Percentiles rank a stretch among this genome's conserved stretches.
These are phyloP conservation scores for Halcyon malimbica DNA, from an alignment of 2,113 vertebrate species.

Conservation along the genomic window DNA sequence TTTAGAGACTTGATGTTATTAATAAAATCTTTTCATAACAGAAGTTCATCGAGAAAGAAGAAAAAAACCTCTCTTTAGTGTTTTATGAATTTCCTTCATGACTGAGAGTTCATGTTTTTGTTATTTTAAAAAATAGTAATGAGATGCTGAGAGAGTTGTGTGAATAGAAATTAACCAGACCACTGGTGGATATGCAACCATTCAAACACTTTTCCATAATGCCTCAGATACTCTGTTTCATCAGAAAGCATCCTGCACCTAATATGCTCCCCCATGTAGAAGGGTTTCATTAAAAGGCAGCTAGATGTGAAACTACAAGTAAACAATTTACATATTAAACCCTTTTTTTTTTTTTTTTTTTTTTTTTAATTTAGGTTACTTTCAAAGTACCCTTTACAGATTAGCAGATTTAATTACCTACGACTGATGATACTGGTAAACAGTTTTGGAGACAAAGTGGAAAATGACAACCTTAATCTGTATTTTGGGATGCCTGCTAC, in stretches of 20 bases:
- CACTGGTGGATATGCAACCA: not conserved
- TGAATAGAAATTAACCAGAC: not conserved
- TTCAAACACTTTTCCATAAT: not conserved
- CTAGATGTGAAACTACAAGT: not conserved
- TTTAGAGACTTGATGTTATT: not conserved
- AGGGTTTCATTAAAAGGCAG: not conserved
- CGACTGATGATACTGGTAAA: not conserved
- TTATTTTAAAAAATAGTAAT: not conserved
- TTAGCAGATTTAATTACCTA: constrained; percentile 32
- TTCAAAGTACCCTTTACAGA: not conserved
- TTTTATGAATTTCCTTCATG: not conserved
- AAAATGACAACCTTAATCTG: constrained; percentile 57
- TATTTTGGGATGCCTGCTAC: constrained; percentile 32
- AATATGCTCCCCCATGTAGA: not conserved
- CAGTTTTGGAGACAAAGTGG: constrained; percentile 25
- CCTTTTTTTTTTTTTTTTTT: not conserved
- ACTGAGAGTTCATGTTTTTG: not conserved
- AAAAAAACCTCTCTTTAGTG: not conserved
- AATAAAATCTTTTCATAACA: not conserved
- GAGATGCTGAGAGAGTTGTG: not conserved
- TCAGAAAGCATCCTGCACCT: not conserved
- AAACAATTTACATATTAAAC: not conserved
- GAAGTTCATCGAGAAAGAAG: not conserved
- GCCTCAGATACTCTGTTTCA: not conserved
- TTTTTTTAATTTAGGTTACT: not conserved